Base-by-base conservation (phyloP, 2,888 invertebrate species). In the Megamerina dolium region DNA sequence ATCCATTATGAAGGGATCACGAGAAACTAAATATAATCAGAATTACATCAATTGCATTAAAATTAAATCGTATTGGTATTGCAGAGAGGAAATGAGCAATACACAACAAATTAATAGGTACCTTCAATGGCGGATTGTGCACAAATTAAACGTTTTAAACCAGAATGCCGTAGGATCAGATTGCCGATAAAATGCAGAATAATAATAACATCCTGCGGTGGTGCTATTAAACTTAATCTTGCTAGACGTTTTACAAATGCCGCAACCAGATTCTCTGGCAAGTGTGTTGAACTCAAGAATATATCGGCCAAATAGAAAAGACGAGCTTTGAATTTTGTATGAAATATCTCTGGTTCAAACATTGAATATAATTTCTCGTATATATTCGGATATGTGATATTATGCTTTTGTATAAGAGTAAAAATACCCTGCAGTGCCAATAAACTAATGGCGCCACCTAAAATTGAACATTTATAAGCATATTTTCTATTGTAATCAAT, bases 361-460 rank as follows among this genome's bases (percentile, higher is more conserved):
- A 97, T 84, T 16, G 86, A 85, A 74, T 97, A 97, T n/a, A 97
- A 76, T 60, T 95, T 92, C 56, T 82, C 82, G 73, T 91, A 97
- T 66, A 97, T 90, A 66, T 92, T 87, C 1, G 96, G 95, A 73
- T 94, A 95, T 60, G 94, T 87, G 73, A 97, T 80, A 74, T 96
- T 95, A 73, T 93, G 85, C 48, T 85, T 83, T 52, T 88, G 85
- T 46, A 96, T 90, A 51, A 97, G 77, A 38, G 87, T 82, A 65
- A 93, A 87, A 41, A 96, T 82, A 16, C 95, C 94, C 66, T 94
- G 93, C 10, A 97, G 74, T 1, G 95, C 91, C 40, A 97, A 74
- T 62, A 96, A 77, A 64, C 92, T 87, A 48, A 91, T 81, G 1
- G 88, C 82, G 6, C 95, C 93, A 55, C 91, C 89, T 85, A 62